Conservation (phyloP, 2,888 invertebrate species). For the Elegia similella region DNA sequence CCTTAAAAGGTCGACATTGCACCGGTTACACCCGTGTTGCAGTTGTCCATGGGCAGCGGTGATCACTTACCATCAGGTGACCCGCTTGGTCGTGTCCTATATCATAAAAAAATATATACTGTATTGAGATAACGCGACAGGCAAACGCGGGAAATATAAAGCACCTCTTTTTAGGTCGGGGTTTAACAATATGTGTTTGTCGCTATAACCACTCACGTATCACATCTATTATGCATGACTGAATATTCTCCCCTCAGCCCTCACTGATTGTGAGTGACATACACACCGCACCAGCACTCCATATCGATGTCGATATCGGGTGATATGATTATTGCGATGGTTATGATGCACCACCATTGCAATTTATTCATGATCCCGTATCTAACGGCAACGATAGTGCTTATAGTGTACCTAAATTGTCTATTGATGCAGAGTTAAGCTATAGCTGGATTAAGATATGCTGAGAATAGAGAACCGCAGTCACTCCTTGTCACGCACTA, state of each 20-base stretch:
- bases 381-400: background rate
- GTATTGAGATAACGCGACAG: no score
- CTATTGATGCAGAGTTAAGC: background rate
- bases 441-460: background rate
- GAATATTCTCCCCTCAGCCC: no score
- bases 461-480: background rate
- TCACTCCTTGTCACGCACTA: background rate
- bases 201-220: no score
- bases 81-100: background rate
- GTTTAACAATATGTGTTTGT: no score
- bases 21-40: no score
- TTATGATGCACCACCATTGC: background rate
- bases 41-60: background rate
- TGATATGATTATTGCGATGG: background rate
- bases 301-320: background rate
- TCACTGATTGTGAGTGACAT: background rate
- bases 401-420: no score
- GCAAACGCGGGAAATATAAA: no score
- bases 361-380: background rate
- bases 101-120: no score
- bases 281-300: background rate
- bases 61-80: background rate
- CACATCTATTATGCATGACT: no score
- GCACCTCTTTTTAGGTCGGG: no score
- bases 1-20: no score